A percentile compares a stretch with the other conserved stretches of the same genome.
Evolutionary conservation across 2,113 vertebrate genomes (phyloP).

Genomic region (Pholis gunnellus): DNA sequence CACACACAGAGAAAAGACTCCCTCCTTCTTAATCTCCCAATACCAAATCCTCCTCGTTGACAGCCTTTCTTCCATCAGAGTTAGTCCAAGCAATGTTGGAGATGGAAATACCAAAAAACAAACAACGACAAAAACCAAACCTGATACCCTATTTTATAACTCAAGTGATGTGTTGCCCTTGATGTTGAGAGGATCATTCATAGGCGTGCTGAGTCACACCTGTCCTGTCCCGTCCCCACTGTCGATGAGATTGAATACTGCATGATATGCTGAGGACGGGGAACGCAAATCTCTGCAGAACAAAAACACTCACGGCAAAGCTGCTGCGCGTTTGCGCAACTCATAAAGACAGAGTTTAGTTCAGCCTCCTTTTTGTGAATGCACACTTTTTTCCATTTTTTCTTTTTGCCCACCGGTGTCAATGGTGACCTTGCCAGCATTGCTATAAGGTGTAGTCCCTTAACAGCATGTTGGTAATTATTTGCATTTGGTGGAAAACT

Average conservation of each 20-base stretch:
- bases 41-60: constrained; percentile 75
- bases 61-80: constrained; percentile 34
- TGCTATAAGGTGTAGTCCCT: background rate
- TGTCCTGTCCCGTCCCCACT: constrained; percentile 29
- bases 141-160: background rate
- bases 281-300: constrained; percentile 62
- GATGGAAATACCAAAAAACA: constrained; percentile 28
- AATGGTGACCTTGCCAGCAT: background rate
- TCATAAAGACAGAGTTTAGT: background rate
- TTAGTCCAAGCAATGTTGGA: background rate
- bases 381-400: background rate
- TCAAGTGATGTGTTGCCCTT: constrained; percentile 29
- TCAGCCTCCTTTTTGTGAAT: background rate
- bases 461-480: background rate
- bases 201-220: constrained; percentile 80
- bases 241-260: constrained; percentile 69
- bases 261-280: constrained; percentile 66
- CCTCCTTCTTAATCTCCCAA: constrained; percentile 71
- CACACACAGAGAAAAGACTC: constrained; percentile 40
- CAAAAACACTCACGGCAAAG: constrained; percentile 40
- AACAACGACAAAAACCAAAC: background rate
- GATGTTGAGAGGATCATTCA: constrained; percentile 36
- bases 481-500: background rate
- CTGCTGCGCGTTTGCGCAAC: constrained; percentile 34
- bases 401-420: background rate